Evolutionary conservation across 2,797 vertebrate genomes (phyloP).

Genomic region (Leuciscus waleckii): DNA sequence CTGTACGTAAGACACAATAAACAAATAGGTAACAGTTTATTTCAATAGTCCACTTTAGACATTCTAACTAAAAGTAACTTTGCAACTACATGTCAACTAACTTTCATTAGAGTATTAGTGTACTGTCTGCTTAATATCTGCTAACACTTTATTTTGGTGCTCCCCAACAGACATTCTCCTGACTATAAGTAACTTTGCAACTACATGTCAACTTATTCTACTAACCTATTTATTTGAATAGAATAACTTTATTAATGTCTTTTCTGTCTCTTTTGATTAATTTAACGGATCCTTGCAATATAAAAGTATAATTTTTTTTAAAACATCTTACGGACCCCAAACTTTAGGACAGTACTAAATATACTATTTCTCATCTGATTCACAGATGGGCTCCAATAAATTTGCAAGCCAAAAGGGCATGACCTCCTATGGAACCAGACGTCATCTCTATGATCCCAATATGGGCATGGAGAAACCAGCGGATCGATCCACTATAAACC

Average conservation of each 20-base stretch:
- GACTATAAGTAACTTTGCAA: background rate
- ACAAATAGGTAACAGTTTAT: too few relatives aligned
- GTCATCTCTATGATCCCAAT: slow-evolving; percentile 92
- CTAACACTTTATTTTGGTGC: too few relatives aligned
- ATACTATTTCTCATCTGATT: background rate
- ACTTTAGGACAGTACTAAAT: background rate
- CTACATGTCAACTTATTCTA: background rate
- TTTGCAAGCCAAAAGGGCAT: slow-evolving; percentile 96
- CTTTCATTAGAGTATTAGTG: too few relatives aligned
- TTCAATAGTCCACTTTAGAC: background rate
- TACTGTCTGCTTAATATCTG: too few relatives aligned
- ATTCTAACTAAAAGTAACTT: background rate
- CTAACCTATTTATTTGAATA: background rate
- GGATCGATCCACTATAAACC: slow-evolving; percentile 91
- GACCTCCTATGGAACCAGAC: slow-evolving; percentile 92
- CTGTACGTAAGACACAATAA: background rate
- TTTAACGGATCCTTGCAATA: background rate
- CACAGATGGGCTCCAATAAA: slow-evolving; percentile 96
- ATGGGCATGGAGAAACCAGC: slow-evolving; percentile 86
- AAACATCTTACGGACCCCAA: background rate
- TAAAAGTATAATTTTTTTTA: background rate
- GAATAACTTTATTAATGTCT: background rate
- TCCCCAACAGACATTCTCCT: background rate
- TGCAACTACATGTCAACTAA: background rate
- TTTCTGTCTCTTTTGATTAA: background rate